Evolutionary conservation across 1,140 invertebrate species (phyloP).

Genomic region (Diuraphis noxia): DNA sequence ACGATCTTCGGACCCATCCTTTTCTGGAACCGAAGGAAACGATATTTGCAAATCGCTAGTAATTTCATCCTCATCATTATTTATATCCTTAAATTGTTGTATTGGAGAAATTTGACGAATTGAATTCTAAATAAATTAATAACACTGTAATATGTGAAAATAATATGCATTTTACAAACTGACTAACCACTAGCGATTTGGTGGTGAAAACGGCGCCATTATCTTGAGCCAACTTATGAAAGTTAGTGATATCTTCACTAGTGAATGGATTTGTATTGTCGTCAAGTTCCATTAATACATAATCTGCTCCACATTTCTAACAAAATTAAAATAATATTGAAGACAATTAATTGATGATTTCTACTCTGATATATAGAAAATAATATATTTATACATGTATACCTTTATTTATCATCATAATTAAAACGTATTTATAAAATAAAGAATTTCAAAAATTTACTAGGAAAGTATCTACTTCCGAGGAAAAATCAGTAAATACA

Average conservation of each 20-base stretch:
- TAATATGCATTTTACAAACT: background rate
- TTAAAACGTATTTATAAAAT: background rate
- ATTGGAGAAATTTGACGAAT: constrained; percentile 46
- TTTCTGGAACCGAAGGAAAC: background rate
- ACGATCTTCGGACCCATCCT: background rate
- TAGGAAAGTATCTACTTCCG: background rate
- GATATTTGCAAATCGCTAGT: background rate
- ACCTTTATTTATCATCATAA: background rate
- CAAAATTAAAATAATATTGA: constrained; percentile 56
- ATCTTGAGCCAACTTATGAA: constrained; percentile 43
- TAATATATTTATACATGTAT: background rate
- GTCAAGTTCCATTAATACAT: constrained; percentile 36
- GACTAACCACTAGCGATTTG: constrained; percentile 45
- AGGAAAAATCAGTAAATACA: background rate
- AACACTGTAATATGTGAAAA: background rate
- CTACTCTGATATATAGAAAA: background rate
- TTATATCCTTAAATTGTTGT: constrained; percentile 34
- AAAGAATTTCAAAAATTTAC: background rate
- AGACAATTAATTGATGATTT: background rate
- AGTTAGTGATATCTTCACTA: background rate
- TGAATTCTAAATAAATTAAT: constrained; percentile 24
- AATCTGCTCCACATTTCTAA: constrained; percentile 56
- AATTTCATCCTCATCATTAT: background rate
- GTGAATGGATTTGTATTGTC: constrained; percentile 19
- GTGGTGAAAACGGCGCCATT: constrained; percentile 30